Percentiles rank a stretch among this genome's conserved stretches.
Conservation (phyloP, 2,888 invertebrate species). For the Drosophila rellima region DNA sequence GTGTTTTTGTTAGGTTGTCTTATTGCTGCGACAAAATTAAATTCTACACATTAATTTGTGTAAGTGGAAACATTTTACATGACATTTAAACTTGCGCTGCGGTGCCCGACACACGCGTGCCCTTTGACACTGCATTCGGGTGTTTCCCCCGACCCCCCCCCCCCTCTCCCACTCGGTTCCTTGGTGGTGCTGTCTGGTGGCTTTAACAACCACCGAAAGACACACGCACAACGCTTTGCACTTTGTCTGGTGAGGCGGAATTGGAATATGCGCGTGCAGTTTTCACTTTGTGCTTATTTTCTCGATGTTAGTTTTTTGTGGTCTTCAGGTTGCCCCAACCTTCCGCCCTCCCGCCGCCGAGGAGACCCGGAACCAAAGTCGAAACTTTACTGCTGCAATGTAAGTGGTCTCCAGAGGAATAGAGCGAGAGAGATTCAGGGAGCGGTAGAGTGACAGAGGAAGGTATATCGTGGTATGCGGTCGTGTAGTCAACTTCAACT, state of each 20-base stretch:
- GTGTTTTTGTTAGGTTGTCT: slow-evolving; percentile 39
- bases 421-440: neutral
- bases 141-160: slow-evolving; percentile 12
- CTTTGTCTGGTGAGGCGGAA: slow-evolving; percentile 81
- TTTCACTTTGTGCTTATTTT: slow-evolving; percentile 71
- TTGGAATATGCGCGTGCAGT: slow-evolving; percentile 72
- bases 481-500: slow-evolving; percentile 81
- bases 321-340: slow-evolving; percentile 10
- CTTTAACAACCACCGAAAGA: slow-evolving; percentile 63
- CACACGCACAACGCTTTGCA: slow-evolving; percentile 77
- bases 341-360: neutral
- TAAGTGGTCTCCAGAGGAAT: slow-evolving; percentile 70
- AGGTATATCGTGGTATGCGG: slow-evolving; percentile 62
- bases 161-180: slow-evolving; percentile 5
- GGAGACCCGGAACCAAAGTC: slow-evolving; percentile 32
- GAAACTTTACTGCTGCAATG: slow-evolving; percentile 74
- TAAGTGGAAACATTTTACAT: slow-evolving; percentile 82
- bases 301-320: slow-evolving; percentile 69
- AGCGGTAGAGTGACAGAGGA: neutral
- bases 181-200: slow-evolving; percentile 48
- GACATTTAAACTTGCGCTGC: slow-evolving; percentile 78
- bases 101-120: slow-evolving; percentile 60
- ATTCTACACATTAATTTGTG: slow-evolving; percentile 81
- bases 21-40: slow-evolving; percentile 70
- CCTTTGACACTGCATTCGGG: slow-evolving; percentile 54